A percentile compares a stretch with the other conserved stretches of the same genome.
phyloP scores from a whole-genome alignment of 1,140 invertebrate species.

The Platyscapa corneri region DNA sequence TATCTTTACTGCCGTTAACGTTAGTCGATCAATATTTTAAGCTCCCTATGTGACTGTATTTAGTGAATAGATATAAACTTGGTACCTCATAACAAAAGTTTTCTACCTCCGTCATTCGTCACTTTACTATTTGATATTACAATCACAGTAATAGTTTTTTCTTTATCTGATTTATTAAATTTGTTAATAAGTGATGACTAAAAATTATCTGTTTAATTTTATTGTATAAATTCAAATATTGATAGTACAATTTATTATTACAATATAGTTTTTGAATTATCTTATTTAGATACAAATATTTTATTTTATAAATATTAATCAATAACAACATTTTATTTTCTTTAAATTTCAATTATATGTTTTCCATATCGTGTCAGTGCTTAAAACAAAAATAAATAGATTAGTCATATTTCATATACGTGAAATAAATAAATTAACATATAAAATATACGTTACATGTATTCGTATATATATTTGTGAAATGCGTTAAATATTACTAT shows the following conservation, averaged over 20 bases:
- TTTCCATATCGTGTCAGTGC: no score
- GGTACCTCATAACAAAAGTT: not conserved
- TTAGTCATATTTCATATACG: no score
- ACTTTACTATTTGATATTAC: not conserved
- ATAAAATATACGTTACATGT: no score
- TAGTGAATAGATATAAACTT: slow-evolving; percentile 59
- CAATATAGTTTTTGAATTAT: slow-evolving; percentile 39
- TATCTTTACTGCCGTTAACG: slow-evolving; percentile 52
- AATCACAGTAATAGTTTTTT: not conserved
- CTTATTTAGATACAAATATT: not conserved
- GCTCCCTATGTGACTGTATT: slow-evolving; percentile 74
- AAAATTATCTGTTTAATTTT: no score
- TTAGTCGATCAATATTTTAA: slow-evolving; percentile 74
- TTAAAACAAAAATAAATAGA: no score
- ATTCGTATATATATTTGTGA: no score
- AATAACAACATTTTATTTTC: no score
- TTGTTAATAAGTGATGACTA: not conserved
- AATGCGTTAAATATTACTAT: no score
- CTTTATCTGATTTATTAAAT: slow-evolving; percentile 31
- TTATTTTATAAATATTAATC: no score
- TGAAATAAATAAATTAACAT: no score
- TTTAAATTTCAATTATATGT: no score
- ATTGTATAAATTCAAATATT: slow-evolving; percentile 50
- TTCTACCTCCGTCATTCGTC: not conserved
- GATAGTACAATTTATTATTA: slow-evolving; percentile 22